phyloP scores from a whole-genome alignment of 2,888 invertebrate species.

The Papilio gigon region DNA sequence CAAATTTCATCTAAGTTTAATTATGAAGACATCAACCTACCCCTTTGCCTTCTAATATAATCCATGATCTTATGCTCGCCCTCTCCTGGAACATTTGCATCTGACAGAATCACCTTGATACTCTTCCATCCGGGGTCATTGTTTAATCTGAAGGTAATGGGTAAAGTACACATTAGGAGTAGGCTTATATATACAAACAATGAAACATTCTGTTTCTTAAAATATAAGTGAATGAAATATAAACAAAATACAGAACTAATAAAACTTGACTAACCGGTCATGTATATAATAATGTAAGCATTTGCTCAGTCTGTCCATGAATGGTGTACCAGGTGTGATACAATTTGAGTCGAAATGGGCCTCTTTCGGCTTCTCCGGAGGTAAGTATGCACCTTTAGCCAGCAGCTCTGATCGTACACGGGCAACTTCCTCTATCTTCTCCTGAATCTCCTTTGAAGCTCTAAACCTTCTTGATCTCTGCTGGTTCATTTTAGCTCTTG shows the following conservation, averaged over 20 bases:
- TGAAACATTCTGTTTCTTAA: too few relatives aligned
- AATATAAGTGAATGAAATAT: too few relatives aligned
- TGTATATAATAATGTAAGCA: conserved; percentile 94
- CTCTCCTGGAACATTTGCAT: conserved; percentile 98
- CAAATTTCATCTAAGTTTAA: too few relatives aligned
- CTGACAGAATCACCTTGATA: conserved; percentile 97
- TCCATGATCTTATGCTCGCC: conserved; percentile 99
- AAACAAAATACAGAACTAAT: too few relatives aligned
- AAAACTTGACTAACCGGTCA: conserved; percentile 79
- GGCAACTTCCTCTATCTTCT: conserved; percentile 93
- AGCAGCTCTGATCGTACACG: conserved; percentile 88
- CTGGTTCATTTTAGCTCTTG: conserved; percentile 99
- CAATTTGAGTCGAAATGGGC: conserved; percentile 99
- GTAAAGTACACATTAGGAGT: conserved; percentile 44
- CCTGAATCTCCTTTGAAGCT: conserved; percentile 96
- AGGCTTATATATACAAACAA: neutral
- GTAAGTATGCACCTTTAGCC: conserved; percentile 88
- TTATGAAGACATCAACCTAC: conserved; percentile 65
- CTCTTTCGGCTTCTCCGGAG: conserved; percentile 93
- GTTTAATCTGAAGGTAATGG: conserved; percentile 84
- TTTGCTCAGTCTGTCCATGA: conserved; percentile 95
- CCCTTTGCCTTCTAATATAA: conserved; percentile 96
- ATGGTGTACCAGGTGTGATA: conserved; percentile 99
- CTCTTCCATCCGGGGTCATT: conserved; percentile 97
- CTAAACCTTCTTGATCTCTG: conserved; percentile 98